Conservation (phyloP, 1,140 invertebrate species). For the Mizuhopecten yessoensis region DNA sequence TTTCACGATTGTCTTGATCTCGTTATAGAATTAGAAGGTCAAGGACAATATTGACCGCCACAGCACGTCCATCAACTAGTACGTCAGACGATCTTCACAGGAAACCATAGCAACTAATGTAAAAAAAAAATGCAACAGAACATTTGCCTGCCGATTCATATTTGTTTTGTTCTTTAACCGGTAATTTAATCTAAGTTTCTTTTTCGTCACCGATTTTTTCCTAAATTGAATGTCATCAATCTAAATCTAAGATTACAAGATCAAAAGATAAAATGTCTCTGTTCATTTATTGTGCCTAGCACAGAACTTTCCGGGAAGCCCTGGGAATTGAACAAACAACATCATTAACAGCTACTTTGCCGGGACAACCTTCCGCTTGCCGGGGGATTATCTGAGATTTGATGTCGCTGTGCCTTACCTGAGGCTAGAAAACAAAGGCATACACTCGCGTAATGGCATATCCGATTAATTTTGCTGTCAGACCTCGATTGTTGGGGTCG, state of each 20-base stretch:
- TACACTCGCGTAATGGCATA: conserved; percentile 1
- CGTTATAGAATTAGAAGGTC: background rate
- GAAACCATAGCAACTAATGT: background rate
- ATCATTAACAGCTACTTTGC: background rate
- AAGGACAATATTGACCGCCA: background rate
- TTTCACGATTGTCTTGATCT: background rate
- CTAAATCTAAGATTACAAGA: background rate
- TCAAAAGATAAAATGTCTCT: conserved; percentile 12
- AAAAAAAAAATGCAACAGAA: background rate
- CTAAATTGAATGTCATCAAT: background rate
- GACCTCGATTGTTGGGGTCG: background rate
- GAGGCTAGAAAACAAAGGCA: background rate
- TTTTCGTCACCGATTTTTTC: background rate
- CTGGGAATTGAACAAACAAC: conserved; percentile 21
- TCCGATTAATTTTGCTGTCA: conserved; percentile 10
- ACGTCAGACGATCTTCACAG: background rate
- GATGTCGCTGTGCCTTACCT: background rate
- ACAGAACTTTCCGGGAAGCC: conserved; percentile 23
- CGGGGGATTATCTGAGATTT: background rate
- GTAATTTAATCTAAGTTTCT: background rate
- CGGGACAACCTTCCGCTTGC: conserved; percentile 22
- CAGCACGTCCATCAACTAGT: background rate
- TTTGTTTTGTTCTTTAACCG: background rate
- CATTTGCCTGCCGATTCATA: background rate
- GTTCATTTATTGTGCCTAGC: background rate